A percentile compares a stretch with the other conserved stretches of the same genome.
Evolutionary conservation across 2,797 vertebrate species (phyloP).

Genomic region (Tapera naevia): DNA sequence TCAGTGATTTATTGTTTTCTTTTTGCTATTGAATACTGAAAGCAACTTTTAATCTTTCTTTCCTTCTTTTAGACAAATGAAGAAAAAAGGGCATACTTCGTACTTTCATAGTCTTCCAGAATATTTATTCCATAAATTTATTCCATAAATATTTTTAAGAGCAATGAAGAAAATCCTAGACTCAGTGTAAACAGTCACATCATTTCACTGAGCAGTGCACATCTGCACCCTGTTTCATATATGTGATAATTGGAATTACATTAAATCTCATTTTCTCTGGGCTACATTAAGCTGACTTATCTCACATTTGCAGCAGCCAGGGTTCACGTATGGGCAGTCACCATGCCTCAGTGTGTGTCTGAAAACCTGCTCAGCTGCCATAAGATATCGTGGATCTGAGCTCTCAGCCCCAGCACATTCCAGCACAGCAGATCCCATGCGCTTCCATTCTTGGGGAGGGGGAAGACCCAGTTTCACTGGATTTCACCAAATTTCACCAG

Average conservation of each 20-base stretch:
- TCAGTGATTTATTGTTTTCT: neutral
- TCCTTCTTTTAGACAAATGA: neutral
- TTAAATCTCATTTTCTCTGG: neutral
- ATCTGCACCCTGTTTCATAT: neutral
- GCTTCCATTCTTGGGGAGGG: neutral
- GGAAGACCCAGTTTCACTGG: neutral
- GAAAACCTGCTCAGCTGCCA: neutral
- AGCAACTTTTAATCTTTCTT: neutral
- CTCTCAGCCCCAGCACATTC: neutral
- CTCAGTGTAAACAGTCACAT: neutral
- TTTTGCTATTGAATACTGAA: neutral
- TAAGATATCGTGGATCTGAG: neutral
- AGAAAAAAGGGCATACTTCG: neutral
- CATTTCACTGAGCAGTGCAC: neutral
- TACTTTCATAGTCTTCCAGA: neutral
- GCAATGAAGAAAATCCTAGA: neutral
- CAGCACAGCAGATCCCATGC: neutral
- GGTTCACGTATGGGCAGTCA: neutral
- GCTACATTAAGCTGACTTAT: neutral
- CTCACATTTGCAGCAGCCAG: constrained; percentile 33
- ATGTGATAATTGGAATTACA: neutral
- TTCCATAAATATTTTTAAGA: neutral
- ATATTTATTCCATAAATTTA: too few relatives aligned
- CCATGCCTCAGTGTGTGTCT: neutral
- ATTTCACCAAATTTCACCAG: neutral